phyloP scores from a whole-genome alignment of 1,140 invertebrate genomes.

The Apolygus lucorum region DNA sequence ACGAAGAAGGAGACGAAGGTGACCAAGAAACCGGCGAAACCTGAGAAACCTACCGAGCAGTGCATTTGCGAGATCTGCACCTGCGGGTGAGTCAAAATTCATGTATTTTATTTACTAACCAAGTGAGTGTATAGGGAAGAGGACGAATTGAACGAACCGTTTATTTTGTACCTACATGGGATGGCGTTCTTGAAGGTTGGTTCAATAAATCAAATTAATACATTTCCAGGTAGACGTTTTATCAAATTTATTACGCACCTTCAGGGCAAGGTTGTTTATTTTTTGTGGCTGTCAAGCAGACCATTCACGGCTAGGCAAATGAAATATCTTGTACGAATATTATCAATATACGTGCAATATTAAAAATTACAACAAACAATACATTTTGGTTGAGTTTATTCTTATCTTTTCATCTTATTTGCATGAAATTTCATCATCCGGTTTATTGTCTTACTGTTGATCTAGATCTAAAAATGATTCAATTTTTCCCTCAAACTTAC shows the following conservation, averaged over 20 bases:
- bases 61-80: slow-evolving; percentile 85
- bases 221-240: not conserved
- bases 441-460: not conserved
- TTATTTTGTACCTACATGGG: not conserved
- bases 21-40: not conserved
- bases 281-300: not conserved
- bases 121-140: not conserved
- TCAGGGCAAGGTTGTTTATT: not conserved
- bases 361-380: too few relatives aligned
- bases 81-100: slow-evolving; percentile 74
- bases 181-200: too few relatives aligned
- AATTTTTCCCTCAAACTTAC: too few relatives aligned
- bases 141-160: not conserved
- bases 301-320: not conserved
- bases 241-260: not conserved
- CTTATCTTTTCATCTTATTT: not conserved
- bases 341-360: too few relatives aligned
- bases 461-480: too few relatives aligned
- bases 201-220: too few relatives aligned
- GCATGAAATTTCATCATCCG: not conserved
- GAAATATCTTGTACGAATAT: not conserved
- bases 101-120: not conserved
- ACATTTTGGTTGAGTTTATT: too few relatives aligned
- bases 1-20: too few relatives aligned
- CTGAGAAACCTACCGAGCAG: slow-evolving; percentile 46